Evolutionary conservation across 2,888 invertebrate species (phyloP).

Genomic region (Dynastes maya): DNA sequence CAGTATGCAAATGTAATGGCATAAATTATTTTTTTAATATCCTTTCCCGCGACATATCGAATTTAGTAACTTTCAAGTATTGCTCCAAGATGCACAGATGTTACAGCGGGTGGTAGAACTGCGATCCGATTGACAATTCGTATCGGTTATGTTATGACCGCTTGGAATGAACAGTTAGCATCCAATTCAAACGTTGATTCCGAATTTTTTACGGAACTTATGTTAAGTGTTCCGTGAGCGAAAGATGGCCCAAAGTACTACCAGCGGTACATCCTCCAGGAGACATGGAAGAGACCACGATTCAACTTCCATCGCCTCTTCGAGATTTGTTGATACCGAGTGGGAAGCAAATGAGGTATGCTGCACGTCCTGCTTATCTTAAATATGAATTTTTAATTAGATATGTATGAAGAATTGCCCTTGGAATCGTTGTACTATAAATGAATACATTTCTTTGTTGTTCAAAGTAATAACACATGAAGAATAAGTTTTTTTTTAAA

Average conservation of each 20-base stretch:
- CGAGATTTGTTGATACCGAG: constrained; percentile 80
- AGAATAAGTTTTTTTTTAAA: no score
- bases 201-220: constrained; percentile 37
- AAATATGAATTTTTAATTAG: constrained; percentile 32
- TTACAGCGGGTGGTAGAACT: constrained; percentile 35
- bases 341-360: constrained; percentile 85
- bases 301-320: constrained; percentile 73
- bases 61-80: not conserved
- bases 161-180: constrained; percentile 26
- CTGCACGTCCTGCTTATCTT: not conserved
- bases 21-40: no score
- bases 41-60: no score
- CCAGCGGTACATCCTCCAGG: constrained; percentile 78
- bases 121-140: constrained; percentile 19
- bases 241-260: constrained; percentile 77
- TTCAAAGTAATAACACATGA: not conserved
- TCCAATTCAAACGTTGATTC: constrained; percentile 27
- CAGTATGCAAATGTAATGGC: no score
- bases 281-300: constrained; percentile 77
- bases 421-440: not conserved
- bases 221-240: constrained; percentile 9
- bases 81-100: not conserved
- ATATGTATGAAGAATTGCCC: not conserved
- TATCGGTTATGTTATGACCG: constrained; percentile 48
- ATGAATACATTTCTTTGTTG: not conserved